These are phyloP conservation scores for Orchestia grillus DNA, from an alignment of 1,140 invertebrate genomes.

Conservation along the genomic window DNA sequence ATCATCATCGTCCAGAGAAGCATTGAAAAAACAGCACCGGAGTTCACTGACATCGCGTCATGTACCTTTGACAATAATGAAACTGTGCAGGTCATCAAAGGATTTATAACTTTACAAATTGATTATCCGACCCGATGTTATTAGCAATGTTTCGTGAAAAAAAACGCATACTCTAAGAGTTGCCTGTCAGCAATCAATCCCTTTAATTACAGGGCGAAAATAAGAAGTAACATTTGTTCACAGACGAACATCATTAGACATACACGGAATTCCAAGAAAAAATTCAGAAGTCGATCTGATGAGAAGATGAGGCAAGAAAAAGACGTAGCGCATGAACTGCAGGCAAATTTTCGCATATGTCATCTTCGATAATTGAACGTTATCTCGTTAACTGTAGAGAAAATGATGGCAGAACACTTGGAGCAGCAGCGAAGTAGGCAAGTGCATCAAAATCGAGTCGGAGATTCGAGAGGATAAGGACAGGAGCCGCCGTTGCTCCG, in stretches of 20 bases:
- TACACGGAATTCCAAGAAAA: background rate
- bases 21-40: background rate
- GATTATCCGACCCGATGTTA: background rate
- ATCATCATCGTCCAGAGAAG: background rate
- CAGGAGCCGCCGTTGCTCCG: background rate
- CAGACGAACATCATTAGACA: background rate
- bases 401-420: background rate
- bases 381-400: constrained; percentile 1
- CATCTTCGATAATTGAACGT: background rate
- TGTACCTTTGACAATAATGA: background rate
- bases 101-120: background rate
- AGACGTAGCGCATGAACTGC: background rate
- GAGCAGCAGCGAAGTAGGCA: background rate
- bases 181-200: background rate
- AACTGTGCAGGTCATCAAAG: background rate
- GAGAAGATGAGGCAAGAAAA: background rate
- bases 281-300: background rate
- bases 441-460: background rate
- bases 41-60: background rate
- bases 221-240: background rate
- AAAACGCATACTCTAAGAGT: background rate
- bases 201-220: background rate
- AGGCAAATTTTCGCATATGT: background rate
- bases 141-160: background rate
- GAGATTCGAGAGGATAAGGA: constrained; percentile 14